Evolutionary conservation across 2,113 vertebrate species (phyloP), one percentile per base, ranked within the genome.

Genomic region (Podocnemis expansa): DNA sequence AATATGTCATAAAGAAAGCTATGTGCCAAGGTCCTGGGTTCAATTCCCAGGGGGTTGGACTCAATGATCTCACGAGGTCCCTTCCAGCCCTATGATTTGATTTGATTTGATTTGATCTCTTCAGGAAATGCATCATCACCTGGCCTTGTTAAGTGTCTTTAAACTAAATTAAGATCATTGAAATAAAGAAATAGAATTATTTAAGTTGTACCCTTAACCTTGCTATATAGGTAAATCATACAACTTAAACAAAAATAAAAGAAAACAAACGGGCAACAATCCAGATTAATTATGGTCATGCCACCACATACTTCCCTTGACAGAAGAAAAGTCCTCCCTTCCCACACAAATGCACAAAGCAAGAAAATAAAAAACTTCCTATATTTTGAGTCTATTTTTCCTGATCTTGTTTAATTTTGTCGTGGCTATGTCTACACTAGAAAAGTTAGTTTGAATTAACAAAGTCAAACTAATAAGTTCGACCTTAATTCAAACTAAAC

Each of bases 161-260:
- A 90, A 95, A 80, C 93, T 95, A 91, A 43, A 90, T 93, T 34
- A 76, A 87, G 24, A 31, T 41, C 95, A 95, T 87, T 90, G 85
- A 51, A 93, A 94, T 29, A 96, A 96, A 96, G 92, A 22, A 92
- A 89, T 60, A 92, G 93, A 91, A 21, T 31, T 95, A 67, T 67
- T 67, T 31, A 52, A 24, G 10, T 51, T 79, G 52, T 54, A 31
- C 52, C 43, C 38, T 49, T 49, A 34, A 79, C 49, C 31, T 93
- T 31, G 86, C 86, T 6, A 38, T 89, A 78, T 92, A 43, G 27
- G 56, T 79, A 90, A 94, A 95, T 93, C 75, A 86, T 27, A 80
- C 0, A 0, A 56, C 70, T 95, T 88, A 94, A 95, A 91, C 47
- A 47, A 47, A 47, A 47, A 47, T 47, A 47, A 93, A 93, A 38